Percentiles rank a stretch among this genome's conserved stretches.
Evolutionary conservation across 1,140 invertebrate genomes (phyloP).

Genomic region (Drosophila sechellia): DNA sequence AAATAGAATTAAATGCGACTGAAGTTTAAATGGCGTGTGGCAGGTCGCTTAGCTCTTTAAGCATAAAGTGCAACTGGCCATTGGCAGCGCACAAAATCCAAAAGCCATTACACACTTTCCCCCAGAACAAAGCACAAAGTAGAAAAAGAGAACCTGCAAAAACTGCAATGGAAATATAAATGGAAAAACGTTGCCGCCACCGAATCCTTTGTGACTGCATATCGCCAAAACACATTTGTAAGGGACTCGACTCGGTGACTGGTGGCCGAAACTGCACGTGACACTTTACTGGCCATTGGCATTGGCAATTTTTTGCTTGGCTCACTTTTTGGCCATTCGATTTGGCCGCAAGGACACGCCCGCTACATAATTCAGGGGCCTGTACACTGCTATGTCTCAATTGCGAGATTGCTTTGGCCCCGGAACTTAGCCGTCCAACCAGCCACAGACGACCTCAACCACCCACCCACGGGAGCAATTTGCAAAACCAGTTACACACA

Average conservation of each 20-base stretch:
- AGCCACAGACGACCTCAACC: slow-evolving; percentile 3
- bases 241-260: slow-evolving; percentile 8
- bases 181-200: slow-evolving; percentile 33
- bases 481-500: slow-evolving; percentile 43
- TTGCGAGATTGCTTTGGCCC: slow-evolving; percentile 34
- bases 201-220: slow-evolving; percentile 75
- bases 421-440: slow-evolving; percentile 3
- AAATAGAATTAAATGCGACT: slow-evolving; percentile 1
- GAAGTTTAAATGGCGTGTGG: slow-evolving; percentile 5
- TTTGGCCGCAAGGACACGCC: slow-evolving; percentile 52
- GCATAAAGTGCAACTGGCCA: slow-evolving; percentile 18
- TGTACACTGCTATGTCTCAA: slow-evolving; percentile 29
- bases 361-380: slow-evolving; percentile 55
- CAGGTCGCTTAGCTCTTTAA: slow-evolving; percentile 15
- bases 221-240: slow-evolving; percentile 54
- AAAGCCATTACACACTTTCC: slow-evolving; percentile 66
- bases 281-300: slow-evolving; percentile 78
- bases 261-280: slow-evolving; percentile 60
- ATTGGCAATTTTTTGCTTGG: slow-evolving; percentile 71
- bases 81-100: slow-evolving; percentile 37
- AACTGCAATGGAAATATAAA: slow-evolving; percentile 63
- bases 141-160: slow-evolving; percentile 3
- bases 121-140: slow-evolving; percentile 1
- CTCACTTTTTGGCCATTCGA: slow-evolving; percentile 51
- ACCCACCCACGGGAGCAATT: slow-evolving; percentile 33